Evolutionary conservation across 2,113 vertebrate species (phyloP), one percentile per base, ranked within the genome.

Genomic region (Pseudopodoces humilis): DNA sequence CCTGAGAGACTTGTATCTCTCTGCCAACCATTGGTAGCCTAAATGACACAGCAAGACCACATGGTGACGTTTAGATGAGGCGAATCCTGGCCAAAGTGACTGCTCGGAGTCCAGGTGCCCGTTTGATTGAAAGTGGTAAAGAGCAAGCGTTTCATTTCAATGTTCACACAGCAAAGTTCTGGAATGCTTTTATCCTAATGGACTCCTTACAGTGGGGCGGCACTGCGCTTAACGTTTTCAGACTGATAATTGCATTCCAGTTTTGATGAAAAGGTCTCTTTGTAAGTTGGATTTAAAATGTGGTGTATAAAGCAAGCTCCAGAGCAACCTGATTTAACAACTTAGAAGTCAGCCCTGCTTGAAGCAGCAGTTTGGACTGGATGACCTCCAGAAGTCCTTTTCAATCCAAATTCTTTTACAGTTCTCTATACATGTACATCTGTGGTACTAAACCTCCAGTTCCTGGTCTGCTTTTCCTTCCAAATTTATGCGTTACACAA

Each of bases 381-480:
- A 88, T 93, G 83, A 92, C 92, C 94, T 94, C 95, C 88, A 93
- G 60, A 81, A 92, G 71, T 83, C 91, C 86, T 93, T 94, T 90
- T 88, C 88, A 88, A 22, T 94, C 79, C 80, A 84, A 81, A 74
- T 77, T 70, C 82, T 74, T 81, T 77, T 81, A 81, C 31, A 83
- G 76, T 63, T 81, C 68, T 90, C 68, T 75, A 3, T 85, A 41
- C 35, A 12, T 33, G 19, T 86, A 69, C 68, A 70, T 80, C 88
- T 92, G 68, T 77, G 37, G 63, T 74, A 88, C 90, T 88, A 55
- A 80, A 86, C 33, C 84, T 95, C 90, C 72, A 75, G 76, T 44
- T 96, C 90, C 59, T 53, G 67, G 37, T 90, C 82, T 83, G 68
- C 72, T 95, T 92, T 81, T 74, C 71, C 60, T 86, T 86, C 64